Evolutionary conservation across 2,113 vertebrate genomes (phyloP), one percentile per base, ranked within the genome.

Genomic region (Corythornis vintsioides): DNA sequence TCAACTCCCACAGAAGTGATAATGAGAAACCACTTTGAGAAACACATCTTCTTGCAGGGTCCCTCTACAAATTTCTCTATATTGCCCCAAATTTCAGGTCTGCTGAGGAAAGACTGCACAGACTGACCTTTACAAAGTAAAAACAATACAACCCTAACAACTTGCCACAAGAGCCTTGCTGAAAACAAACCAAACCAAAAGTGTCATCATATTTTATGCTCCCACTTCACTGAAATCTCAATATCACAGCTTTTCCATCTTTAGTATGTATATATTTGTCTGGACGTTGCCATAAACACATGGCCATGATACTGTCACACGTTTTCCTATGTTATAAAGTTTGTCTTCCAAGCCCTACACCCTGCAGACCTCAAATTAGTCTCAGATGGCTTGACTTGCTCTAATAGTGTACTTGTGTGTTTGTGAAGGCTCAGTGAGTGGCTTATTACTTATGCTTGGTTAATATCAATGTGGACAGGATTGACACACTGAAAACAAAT

Each of bases 301-400:
- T 17, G 45, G 9, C 47, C 82, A 40, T 48, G 70, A 83, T 38
- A 48, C 45, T 92, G 81, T 72, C 78, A 90, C 48, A 83, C 48
- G 21, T 85, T 86, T 77, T 91, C 85, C 48, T 24, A 50, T 77
- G 47, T 43, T n/a, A 55, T 29, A 35, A 90, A 93, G 57, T 79
- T 88, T 65, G 19, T 73, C 33, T 87, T 94, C 86, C 47, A 94
- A 63, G 15, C 53, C 69, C 43, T 77, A 52, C 24, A 75, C 13
- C 11, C 78, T 93, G 35, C 40, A 43, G 52, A 86, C n/a, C 69
- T 95, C 89, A 95, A 91, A 95, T 96, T 90, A 94, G 43, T 96
- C 94, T 95, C 92, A 83, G 47, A 73, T 83, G 89, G 29, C 43
- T 74, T 82, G 53, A 82, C 42, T 25, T 84, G 61, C 25, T 43